Base-by-base conservation (phyloP, 2,888 invertebrate species). In the Catocala fraxini region DNA sequence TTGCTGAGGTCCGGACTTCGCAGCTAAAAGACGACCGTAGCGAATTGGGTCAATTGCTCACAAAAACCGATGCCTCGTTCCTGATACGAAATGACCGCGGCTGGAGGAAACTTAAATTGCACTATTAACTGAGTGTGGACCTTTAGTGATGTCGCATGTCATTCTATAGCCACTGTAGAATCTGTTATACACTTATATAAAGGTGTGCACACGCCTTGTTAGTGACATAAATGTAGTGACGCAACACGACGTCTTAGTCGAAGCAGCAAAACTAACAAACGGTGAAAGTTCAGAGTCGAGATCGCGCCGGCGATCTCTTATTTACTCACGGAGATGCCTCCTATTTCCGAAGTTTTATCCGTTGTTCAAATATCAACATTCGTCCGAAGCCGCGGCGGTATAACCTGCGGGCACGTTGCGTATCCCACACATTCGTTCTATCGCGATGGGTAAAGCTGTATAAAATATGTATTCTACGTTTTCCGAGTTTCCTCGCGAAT, bases 221-320 rank as follows among this genome's bases (percentile, higher is more conserved):
- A 84, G 82, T 73, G 71, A 80, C 84, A 81, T 78, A 80, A 78
- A 83, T 80, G 75, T 76, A 59, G 79, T 87, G 88, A 89, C 82
- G 87, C 80, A 89, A 90, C 81, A 63, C 76, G 80, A 86, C 89
- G 88, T 88, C 88, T 85, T 81, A 80, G 79, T 80, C 81, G 71
- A 75, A 80, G 80, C 56, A 70, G 82, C 79, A 82, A 87, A 89
- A 84, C 88, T 82, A 87, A 89, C 88, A 90, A 89, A 88, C 78
- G 86, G 92, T 91, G 92, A 93, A 92, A 92, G 92, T 92, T 92
- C 88, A 88, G 68, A 75, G 66, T 70, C 61, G 65, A 68, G 56
- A 51, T 67, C 66, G 65, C 61, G 41, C 47, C 53, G 53, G 52
- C 63, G 56, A 58, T 59, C 65, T 59, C 49, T 65, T 73, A 68